Evolutionary conservation across 1,140 invertebrate species (phyloP), one percentile per base, ranked within the genome.

Genomic region (Solenopsis fugax): DNA sequence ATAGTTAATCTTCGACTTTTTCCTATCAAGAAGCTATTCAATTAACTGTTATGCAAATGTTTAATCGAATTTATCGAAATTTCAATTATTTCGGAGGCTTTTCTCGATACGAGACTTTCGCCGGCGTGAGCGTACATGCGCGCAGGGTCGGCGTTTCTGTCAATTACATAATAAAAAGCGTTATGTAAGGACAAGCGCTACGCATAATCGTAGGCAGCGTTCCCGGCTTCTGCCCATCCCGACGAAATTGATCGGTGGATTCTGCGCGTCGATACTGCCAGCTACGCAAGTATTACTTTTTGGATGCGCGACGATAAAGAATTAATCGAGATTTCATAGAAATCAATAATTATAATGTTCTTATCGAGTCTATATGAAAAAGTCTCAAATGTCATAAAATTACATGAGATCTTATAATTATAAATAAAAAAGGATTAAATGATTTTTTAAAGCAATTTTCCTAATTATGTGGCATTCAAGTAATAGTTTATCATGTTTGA

Each of bases 131-230:
- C 84, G 82, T 50, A 77, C 84, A 85, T 87, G 65, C 86, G 75
- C 91, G 77, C 92, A 88, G 89, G 91, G 90, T 88, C 91, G 90
- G 82, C 91, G 91, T 94, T 93, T 95, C 94, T 94, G 92, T 94
- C 93, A 94, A 95, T 95, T 95, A 94, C 92, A 93, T 95, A 95
- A 95, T 95, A 95, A 95, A 94, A 94, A 94, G 87, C 89, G 92
- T 95, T 95, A 95, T 93, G 90, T 95, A 95, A 95, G 93, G 91
- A 92, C 93, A 92, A 92, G 86, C 91, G 92, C 91, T 90, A 90
- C 92, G 91, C 90, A 94, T 94, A 93, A 93, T 90, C 90, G 93
- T 89, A 85, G 88, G 71, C 86, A 80, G 80, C 72, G 87, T 77
- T 85, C 78, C 64, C 87, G 88, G 13, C 84, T 72, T 76, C 64